phyloP scores from a whole-genome alignment of 2,113 vertebrate species.

The Amphiprion ocellaris region DNA sequence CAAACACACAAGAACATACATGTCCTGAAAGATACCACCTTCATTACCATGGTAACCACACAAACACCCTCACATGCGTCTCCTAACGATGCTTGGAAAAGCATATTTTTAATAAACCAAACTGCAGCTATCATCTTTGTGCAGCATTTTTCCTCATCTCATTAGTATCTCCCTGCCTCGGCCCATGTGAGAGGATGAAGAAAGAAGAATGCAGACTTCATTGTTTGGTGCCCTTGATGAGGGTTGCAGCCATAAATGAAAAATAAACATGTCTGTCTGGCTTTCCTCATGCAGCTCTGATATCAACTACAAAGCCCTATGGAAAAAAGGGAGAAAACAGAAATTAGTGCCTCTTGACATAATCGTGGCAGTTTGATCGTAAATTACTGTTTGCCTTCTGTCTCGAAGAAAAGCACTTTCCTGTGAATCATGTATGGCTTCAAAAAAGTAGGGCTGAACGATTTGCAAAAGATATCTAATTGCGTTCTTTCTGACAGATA shows the following conservation, averaged over 20 bases:
- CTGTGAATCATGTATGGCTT: conserved; percentile 16
- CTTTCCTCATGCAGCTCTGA: conserved; percentile 34
- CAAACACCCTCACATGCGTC: conserved; percentile 5
- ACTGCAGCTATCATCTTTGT: conserved; percentile 30
- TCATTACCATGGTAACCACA: conserved; percentile 36
- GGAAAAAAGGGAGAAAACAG: conserved; percentile 18
- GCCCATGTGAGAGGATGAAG: conserved; percentile 26
- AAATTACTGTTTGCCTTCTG: conserved; percentile 16
- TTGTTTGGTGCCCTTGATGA: conserved; percentile 63
- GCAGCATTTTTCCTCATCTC: conserved; percentile 51
- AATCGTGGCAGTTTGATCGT: conserved; percentile 30
- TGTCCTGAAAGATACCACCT: neutral
- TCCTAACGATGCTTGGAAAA: conserved; percentile 56
- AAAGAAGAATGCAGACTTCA: conserved; percentile 23
- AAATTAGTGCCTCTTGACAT: conserved; percentile 52
- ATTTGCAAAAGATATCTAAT: too few species aligned
- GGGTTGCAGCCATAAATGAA: conserved; percentile 54
- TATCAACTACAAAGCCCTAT: conserved; percentile 34
- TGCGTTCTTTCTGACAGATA: too few species aligned
- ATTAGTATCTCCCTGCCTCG: conserved; percentile 55
- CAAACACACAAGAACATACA: conserved; percentile 11
- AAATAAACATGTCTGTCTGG: conserved; percentile 61
- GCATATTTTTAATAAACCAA: conserved; percentile 57
- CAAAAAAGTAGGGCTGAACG: too few species aligned
- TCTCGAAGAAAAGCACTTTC: conserved; percentile 30